Conservation (phyloP, 2,888 invertebrate species). For the Acanthosepion lycidas region DNA sequence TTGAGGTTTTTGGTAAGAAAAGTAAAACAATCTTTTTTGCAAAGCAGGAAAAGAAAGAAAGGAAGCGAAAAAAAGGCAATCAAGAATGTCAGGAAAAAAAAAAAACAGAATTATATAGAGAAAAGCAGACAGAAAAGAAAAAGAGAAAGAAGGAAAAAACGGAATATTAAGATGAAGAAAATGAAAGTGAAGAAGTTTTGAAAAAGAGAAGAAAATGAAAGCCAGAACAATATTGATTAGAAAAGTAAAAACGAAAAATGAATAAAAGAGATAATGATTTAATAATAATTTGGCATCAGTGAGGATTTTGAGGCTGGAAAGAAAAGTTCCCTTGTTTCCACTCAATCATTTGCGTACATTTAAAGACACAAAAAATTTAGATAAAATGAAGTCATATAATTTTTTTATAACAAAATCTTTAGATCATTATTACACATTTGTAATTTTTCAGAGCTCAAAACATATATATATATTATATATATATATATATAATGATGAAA, state of each 20-base stretch:
- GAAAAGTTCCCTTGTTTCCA: not conserved
- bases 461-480: not conserved
- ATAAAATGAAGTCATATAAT: too few relatives aligned
- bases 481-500: too few relatives aligned
- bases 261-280: not conserved
- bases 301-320: not conserved
- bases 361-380: not conserved
- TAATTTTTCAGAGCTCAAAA: not conserved
- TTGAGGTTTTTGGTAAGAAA: not conserved
- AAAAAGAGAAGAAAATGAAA: not conserved
- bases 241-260: not conserved
- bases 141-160: not conserved
- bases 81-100: not conserved
- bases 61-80: not conserved
- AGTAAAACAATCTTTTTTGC: not conserved
- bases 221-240: not conserved
- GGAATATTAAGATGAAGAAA: not conserved
- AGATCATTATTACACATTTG: not conserved
- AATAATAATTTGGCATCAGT: not conserved
- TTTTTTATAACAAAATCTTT: too few relatives aligned
- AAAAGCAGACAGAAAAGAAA: not conserved
- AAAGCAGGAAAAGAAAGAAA: not conserved
- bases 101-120: not conserved
- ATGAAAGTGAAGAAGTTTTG: not conserved
- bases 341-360: not conserved